Conservation (phyloP, 2,797 vertebrate genomes). For the Hybognathus amarus region DNA sequence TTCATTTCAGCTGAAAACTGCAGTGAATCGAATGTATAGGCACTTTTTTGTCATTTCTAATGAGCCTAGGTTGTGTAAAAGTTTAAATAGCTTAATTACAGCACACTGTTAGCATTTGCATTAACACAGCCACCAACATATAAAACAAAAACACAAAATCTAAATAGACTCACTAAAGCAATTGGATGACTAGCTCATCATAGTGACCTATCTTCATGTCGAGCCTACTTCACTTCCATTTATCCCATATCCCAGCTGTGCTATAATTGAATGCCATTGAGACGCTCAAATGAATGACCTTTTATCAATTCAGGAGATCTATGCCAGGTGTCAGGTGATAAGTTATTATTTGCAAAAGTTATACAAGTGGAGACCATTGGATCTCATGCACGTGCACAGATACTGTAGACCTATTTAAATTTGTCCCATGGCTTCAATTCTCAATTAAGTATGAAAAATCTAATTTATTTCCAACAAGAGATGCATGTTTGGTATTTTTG, state of each 20-base stretch:
- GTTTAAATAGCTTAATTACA: background rate
- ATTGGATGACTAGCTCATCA: background rate
- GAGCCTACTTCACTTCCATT: background rate
- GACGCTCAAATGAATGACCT: slow-evolving; percentile 3
- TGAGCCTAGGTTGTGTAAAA: background rate
- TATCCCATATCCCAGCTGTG: background rate
- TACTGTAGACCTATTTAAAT: background rate
- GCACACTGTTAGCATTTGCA: background rate
- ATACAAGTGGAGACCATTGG: slow-evolving; percentile 11
- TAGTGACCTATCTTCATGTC: background rate
- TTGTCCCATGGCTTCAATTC: background rate
- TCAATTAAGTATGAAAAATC: no score
- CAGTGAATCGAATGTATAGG: background rate
- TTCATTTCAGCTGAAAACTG: background rate
- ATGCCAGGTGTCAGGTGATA: background rate
- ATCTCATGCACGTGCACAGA: background rate
- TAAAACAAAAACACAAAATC: background rate
- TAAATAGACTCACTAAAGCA: background rate
- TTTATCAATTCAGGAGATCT: slow-evolving; percentile 1
- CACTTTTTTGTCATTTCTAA: background rate
- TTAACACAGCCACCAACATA: background rate
- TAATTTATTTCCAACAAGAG: no score
- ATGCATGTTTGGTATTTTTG: no score
- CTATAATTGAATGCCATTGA: background rate
- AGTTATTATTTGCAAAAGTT: slow-evolving; percentile 23